Conservation (phyloP, 1,140 invertebrate species). For the Dreissena rostriformis region DNA sequence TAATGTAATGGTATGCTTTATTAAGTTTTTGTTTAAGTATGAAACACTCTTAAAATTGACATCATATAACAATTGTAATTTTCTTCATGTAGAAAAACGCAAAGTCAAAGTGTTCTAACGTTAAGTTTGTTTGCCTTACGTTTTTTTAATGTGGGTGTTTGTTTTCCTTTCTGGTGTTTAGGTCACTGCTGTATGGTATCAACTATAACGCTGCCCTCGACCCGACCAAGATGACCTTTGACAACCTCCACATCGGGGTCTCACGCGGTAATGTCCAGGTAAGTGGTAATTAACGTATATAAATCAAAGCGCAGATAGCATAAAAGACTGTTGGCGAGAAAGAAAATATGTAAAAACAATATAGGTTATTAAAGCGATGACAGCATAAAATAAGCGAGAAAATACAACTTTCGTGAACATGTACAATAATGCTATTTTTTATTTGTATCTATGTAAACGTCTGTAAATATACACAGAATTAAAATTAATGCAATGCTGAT, state of each 20-base stretch:
- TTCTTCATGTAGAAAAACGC: too few relatives aligned
- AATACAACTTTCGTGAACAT: too few relatives aligned
- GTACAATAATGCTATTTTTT: too few relatives aligned
- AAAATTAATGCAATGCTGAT: too few relatives aligned
- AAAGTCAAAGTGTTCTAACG: too few relatives aligned
- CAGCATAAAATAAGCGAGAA: background rate
- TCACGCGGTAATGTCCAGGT: constrained; percentile 4
- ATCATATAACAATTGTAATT: too few relatives aligned
- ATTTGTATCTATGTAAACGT: too few relatives aligned
- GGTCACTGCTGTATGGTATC: background rate
- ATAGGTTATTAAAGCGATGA: background rate
- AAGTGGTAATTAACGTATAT: background rate
- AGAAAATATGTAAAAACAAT: background rate
- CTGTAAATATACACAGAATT: too few relatives aligned
- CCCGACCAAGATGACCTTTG: background rate
- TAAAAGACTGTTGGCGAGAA: background rate
- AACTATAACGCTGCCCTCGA: background rate
- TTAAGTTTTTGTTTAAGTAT: too few relatives aligned
- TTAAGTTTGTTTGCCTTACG: too few relatives aligned
- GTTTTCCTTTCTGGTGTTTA: background rate
- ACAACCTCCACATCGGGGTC: background rate
- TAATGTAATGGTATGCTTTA: too few relatives aligned
- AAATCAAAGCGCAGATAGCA: background rate
- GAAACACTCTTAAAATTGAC: too few relatives aligned
- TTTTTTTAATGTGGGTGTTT: background rate